Conservation (phyloP, 2,888 invertebrate species). For the Eupithecia dodoneata region DNA sequence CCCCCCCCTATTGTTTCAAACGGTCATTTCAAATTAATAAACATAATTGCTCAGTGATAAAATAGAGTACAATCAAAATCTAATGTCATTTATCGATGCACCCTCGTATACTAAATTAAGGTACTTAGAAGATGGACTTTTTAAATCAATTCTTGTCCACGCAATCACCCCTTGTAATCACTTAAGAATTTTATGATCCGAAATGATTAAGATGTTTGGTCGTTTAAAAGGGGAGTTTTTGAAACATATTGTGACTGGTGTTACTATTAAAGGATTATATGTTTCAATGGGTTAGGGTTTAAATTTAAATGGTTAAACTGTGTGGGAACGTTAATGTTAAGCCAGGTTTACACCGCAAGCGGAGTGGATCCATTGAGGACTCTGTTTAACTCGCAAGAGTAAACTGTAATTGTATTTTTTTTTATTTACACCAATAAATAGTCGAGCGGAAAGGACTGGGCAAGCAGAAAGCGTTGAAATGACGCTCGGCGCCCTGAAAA, state of each 20-base stretch:
- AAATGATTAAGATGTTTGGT: conserved; percentile 83
- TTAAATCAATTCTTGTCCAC: conserved; percentile 78
- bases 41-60: conserved; percentile 23
- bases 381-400: too few relatives aligned
- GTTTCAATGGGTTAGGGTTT: conserved; percentile 31
- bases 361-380: too few relatives aligned
- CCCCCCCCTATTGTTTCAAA: conserved; percentile 5
- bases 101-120: conserved; percentile 56
- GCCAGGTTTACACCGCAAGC: too few relatives aligned
- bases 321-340: conserved; percentile 28
- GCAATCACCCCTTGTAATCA: conserved; percentile 79
- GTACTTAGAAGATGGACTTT: conserved; percentile 77
- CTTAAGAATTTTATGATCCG: conserved; percentile 83
- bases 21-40: conserved; percentile 27
- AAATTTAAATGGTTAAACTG: conserved; percentile 22
- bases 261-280: conserved; percentile 77
- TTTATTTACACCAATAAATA: too few relatives aligned
- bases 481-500: too few relatives aligned
- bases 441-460: too few relatives aligned
- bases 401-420: too few relatives aligned
- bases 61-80: conserved; percentile 38
- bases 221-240: conserved; percentile 58
- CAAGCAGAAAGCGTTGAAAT: too few relatives aligned
- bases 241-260: conserved; percentile 80
- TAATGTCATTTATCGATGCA: conserved; percentile 44